Percentiles rank a stretch among this genome's conserved stretches.
Conservation (phyloP, 2,888 invertebrate species). For the Ernsta delagoae region DNA sequence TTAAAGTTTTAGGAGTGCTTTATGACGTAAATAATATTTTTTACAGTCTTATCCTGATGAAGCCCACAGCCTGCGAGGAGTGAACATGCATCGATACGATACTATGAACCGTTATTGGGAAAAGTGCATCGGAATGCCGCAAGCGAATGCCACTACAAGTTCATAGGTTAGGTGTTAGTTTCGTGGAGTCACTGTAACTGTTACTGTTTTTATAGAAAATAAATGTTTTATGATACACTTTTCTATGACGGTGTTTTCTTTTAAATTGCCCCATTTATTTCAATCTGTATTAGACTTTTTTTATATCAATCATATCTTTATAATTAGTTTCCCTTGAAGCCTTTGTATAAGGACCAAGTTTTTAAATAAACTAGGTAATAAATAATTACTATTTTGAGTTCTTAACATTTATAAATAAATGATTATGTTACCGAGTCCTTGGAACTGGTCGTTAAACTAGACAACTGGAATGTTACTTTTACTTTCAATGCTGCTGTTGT, state of each 20-base stretch:
- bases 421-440: not conserved
- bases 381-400: not conserved
- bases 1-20: too few relatives aligned
- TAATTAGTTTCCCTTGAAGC: too few relatives aligned
- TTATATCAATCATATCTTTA: too few relatives aligned
- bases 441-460: not conserved
- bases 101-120: slow-evolving; percentile 92
- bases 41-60: slow-evolving; percentile 93
- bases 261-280: not conserved
- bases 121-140: slow-evolving; percentile 68
- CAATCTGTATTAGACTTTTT: too few relatives aligned
- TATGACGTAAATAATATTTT: too few relatives aligned
- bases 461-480: slow-evolving; percentile 2
- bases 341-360: too few relatives aligned
- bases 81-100: slow-evolving; percentile 91
- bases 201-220: not conserved
- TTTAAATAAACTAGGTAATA: not conserved
- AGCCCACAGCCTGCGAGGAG: slow-evolving; percentile 89
- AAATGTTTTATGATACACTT: not conserved
- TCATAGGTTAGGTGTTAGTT: slow-evolving; percentile 22
- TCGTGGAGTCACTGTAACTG: not conserved
- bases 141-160: slow-evolving; percentile 14
- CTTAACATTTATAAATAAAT: too few relatives aligned
- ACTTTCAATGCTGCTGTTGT: slow-evolving; percentile 2
- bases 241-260: not conserved